Evolutionary conservation across 2,888 invertebrate species (phyloP).

Genomic region (Argyresthia goedartella): DNA sequence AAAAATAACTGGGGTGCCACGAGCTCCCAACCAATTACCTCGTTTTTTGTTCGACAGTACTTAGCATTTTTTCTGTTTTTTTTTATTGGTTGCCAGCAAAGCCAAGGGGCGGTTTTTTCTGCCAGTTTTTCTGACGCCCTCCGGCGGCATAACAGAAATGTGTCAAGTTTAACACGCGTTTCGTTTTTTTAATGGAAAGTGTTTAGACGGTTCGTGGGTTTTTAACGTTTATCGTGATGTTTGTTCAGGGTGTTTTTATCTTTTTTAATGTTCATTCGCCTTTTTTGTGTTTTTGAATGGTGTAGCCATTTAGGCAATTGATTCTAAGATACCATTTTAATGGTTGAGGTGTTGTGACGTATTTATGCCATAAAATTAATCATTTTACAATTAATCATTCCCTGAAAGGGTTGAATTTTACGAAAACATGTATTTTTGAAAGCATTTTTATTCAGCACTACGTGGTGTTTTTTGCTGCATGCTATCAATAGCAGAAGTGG

Average conservation of each 20-base stretch:
- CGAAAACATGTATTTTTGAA: too few relatives aligned
- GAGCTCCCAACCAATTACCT: conserved; percentile 53
- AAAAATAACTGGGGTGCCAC: conserved; percentile 56
- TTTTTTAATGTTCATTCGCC: conserved; percentile 13
- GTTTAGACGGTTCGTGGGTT: conserved; percentile 1
- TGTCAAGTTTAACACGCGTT: conserved; percentile 46
- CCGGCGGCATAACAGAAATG: conserved; percentile 28
- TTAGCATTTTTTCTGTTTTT: conserved; percentile 39
- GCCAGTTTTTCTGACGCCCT: conserved; percentile 20
- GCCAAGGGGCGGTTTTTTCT: conserved; percentile 52
- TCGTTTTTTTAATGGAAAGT: conserved; percentile 17
- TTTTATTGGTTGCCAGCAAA: conserved; percentile 49
- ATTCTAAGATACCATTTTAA: conserved; percentile 19
- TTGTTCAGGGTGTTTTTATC: conserved; percentile 28
- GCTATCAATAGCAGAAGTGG: too few relatives aligned
- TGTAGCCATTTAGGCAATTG: conserved; percentile 16
- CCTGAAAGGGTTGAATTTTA: too few relatives aligned
- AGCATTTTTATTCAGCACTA: too few relatives aligned
- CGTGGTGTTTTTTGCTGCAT: too few relatives aligned
- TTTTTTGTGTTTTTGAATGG: conserved; percentile 17
- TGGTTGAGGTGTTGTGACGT: neutral
- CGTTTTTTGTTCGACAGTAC: conserved; percentile 42
- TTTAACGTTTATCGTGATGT: conserved; percentile 29
- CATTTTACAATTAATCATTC: too few relatives aligned
- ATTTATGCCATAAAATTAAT: too few relatives aligned